Percentiles rank a stretch among this genome's conserved stretches.
Conservation (phyloP, 2,113 vertebrate genomes). For the Microcebus murinus region DNA sequence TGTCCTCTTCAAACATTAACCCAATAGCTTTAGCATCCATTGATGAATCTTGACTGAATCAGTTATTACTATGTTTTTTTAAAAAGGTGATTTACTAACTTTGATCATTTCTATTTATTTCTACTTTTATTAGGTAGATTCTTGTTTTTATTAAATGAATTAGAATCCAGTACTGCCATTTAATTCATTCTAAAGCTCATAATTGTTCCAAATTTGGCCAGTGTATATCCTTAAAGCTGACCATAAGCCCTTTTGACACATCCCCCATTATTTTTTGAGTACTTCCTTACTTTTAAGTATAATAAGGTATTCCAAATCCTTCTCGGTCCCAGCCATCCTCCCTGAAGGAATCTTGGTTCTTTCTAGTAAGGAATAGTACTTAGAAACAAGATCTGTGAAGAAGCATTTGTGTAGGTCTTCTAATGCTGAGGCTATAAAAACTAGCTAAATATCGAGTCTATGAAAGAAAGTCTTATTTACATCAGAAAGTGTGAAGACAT, state of each 20-base stretch:
- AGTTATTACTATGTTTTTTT: slow-evolving; percentile 2
- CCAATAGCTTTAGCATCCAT: background rate
- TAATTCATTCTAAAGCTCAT: slow-evolving; percentile 11
- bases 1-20: background rate
- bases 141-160: slow-evolving; percentile 39
- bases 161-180: background rate
- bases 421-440: background rate
- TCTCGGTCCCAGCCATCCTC: background rate
- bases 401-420: background rate
- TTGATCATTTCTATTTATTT: background rate
- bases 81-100: background rate
- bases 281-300: background rate
- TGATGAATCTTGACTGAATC: background rate
- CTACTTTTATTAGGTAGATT: background rate
- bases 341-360: background rate
- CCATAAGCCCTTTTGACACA: background rate
- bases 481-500: background rate
- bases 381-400: background rate
- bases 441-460: background rate
- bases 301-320: background rate
- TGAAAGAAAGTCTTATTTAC: background rate
- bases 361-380: background rate
- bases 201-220: background rate
- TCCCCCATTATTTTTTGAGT: background rate
- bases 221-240: background rate